Evolutionary conservation across 2,888 invertebrate genomes (phyloP), one percentile per base, ranked within the genome.

Genomic region (Chirona hameri): DNA sequence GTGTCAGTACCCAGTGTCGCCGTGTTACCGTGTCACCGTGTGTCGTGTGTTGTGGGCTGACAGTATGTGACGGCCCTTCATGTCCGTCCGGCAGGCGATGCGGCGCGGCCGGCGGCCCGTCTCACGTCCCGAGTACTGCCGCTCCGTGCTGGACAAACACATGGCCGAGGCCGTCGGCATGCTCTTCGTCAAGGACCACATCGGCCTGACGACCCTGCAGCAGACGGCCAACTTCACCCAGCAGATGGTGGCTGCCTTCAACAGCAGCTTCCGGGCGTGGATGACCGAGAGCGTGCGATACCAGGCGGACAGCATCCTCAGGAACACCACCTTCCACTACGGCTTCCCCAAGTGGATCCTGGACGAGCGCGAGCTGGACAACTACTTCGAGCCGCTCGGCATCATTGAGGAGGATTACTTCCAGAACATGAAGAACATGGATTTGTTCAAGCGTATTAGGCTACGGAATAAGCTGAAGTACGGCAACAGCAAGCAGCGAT

Each of bases 361-460:
- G 39, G 18, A 21, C 76, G 76, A 39, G 5, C 39, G 4, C 7
- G 76, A 76, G 4, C 39, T 76, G 39, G 76, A 76, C 39, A 39
- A 9, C 12, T 76, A 76, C 29, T 76, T 31, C 76, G 24, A 27
- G 21, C 76, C 76, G 76, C 76, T 76, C 2, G 21, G 7, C 21
- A 24, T 76, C 39, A 15, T 39, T 2, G 3, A 14, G 21, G 39
- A 39, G 7, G 15, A 76, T 24, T 76, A 39, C 39, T 76, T 76
- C 39, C 31, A 39, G 76, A 76, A 76, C 39, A 76, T 76, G 76
- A 76, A 76, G 76, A 76, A 76, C 76, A 76, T 76, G 10, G 76
- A 76, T 21, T 21, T 76, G 39, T 76, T 76, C 10, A 31, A 76
- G 76, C 76, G 76, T 3, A 39, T 76, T 15, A 10, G 21, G 39